Conservation (phyloP, 2,888 invertebrate genomes). For the Tipula confusa region DNA sequence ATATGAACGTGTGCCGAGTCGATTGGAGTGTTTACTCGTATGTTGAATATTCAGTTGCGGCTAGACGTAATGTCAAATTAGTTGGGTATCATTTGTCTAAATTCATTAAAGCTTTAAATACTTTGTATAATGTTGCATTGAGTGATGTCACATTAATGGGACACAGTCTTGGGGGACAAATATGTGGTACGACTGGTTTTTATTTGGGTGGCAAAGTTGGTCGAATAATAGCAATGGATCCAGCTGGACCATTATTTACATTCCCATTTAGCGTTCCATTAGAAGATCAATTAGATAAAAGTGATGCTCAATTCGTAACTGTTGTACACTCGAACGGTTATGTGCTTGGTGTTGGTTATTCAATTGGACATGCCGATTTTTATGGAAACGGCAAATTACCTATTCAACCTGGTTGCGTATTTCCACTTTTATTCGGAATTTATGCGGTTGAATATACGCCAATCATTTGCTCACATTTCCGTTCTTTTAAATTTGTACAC, state of each 20-base stretch:
- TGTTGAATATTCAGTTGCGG: slow-evolving; percentile 44
- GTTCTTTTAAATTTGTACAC: background rate
- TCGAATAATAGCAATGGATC: slow-evolving; percentile 49
- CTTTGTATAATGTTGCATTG: slow-evolving; percentile 40
- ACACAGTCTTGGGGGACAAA: slow-evolving; percentile 48
- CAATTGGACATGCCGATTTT: background rate
- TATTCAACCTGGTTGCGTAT: background rate
- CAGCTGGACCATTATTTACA: slow-evolving; percentile 48
- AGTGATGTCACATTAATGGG: slow-evolving; percentile 46
- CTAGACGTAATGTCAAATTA: background rate
- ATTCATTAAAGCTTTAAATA: slow-evolving; percentile 44
- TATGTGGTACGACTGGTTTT: slow-evolving; percentile 46
- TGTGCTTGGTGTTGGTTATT: background rate
- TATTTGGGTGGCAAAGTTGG: slow-evolving; percentile 43
- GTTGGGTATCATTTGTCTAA: slow-evolving; percentile 39
- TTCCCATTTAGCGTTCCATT: slow-evolving; percentile 44
- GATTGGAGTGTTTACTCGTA: slow-evolving; percentile 47
- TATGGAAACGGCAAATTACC: background rate
- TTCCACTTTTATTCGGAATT: background rate
- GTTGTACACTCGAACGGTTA: slow-evolving; percentile 44
- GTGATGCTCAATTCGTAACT: slow-evolving; percentile 46
- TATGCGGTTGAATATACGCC: background rate
- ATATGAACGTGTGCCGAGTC: slow-evolving; percentile 46
- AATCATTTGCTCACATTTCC: background rate
- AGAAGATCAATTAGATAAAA: slow-evolving; percentile 43